Base-by-base conservation (phyloP, 2,113 vertebrate genomes). In the Pandion haliaetus region DNA sequence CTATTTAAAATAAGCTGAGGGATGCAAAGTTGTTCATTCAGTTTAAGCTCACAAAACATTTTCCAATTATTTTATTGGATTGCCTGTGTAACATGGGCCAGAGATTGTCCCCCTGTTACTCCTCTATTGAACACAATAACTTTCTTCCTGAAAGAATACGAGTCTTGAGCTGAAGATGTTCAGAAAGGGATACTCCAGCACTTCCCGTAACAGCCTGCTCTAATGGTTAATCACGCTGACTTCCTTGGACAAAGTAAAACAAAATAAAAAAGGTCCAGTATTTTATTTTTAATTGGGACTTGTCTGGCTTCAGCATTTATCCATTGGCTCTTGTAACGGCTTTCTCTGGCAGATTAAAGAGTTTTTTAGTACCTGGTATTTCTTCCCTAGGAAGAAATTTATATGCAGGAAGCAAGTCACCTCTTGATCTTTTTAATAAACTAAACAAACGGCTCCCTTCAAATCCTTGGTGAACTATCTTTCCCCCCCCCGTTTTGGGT, bases 251-350 rank as follows among this genome's bases (percentile, higher is more conserved):
- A 87, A 90, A 89, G n/a, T 93, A 78, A 96, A 95, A 82, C 54
- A 95, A 91, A 82, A 82, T 59, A 36, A 2, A 79, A 95, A 87
- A 67, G 62, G 54, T 80, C 36, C 47, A 77, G 69, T 71, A 50
- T 61, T 94, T 91, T 55, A 47, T 89, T 95, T 92, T 96, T 91
- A 95, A 97, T 88, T 95, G 65, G 63, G 70, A 91, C 54, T 94
- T 87, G 80, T 84, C 85, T 91, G 74, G 73, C 71, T 95, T 93
- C 78, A 71, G 94, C 81, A 59, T 83, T 91, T 90, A 59, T 45
- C 50, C 42, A 84, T 14, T 78, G 80, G 32, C 65, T 97, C 87
- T 83, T 44, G 17, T 79, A 54, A 72, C 0, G 1, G 62, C 25
- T 77, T 96, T 79, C 38, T 73, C 78, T 50, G 45, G 54, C 19